phyloP scores from a whole-genome alignment of 2,888 invertebrate species.

The Drosophila nr. perissopoda region DNA sequence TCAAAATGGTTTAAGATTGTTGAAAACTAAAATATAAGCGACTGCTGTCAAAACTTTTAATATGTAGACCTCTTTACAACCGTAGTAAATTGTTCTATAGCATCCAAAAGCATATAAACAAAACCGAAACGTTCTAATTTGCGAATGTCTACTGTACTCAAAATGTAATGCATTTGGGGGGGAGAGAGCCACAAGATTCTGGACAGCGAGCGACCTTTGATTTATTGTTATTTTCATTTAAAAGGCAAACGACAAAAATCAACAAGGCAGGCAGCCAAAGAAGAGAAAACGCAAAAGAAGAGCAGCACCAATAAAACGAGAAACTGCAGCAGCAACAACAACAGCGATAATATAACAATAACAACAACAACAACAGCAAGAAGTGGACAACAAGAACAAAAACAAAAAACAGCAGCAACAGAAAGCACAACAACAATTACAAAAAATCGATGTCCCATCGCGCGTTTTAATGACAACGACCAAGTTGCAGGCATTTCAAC shows the following conservation, averaged over 20 bases:
- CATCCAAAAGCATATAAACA: neutral
- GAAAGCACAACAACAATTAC: conserved; percentile 41
- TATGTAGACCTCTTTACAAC: no score
- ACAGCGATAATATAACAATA: conserved; percentile 13
- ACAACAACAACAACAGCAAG: conserved; percentile 29
- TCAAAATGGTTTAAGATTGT: neutral
- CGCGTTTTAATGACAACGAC: conserved; percentile 78
- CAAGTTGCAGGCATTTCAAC: conserved; percentile 73
- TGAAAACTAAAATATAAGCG: neutral
- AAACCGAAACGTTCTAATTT: conserved; percentile 1
- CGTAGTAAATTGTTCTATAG: neutral
- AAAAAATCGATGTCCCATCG: conserved; percentile 79
- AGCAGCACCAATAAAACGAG: conserved; percentile 33
- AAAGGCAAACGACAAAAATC: conserved; percentile 81
- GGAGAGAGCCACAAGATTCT: neutral
- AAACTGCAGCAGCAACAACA: conserved; percentile 23
- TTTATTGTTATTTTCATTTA: conserved; percentile 80
- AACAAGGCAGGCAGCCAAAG: conserved; percentile 51
- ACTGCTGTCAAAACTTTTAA: neutral
- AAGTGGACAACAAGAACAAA: conserved; percentile 22
- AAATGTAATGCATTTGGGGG: conserved; percentile 42
- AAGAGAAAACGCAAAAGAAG: conserved; percentile 39
- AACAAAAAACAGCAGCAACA: conserved; percentile 29
- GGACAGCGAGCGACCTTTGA: conserved; percentile 67
- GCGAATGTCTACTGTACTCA: conserved; percentile 22